Evolutionary conservation across 2,797 vertebrate species (phyloP).

Genomic region (Halcyon leucocephala): DNA sequence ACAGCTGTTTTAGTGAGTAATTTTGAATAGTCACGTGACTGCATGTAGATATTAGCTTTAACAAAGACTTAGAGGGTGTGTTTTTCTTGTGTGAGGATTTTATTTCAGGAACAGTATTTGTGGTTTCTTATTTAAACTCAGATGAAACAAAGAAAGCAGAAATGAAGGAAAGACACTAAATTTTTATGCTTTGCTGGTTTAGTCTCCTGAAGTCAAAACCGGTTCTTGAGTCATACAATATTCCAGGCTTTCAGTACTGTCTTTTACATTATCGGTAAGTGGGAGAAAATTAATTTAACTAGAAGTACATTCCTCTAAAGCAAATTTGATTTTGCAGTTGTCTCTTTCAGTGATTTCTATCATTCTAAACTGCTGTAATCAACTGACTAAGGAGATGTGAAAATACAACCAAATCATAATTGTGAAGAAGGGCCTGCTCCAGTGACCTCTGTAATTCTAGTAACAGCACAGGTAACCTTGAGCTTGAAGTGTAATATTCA

Average conservation of each 20-base stretch:
- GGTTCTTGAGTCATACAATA: background rate
- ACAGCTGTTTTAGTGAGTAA: slow-evolving; percentile 37
- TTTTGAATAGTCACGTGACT: slow-evolving; percentile 34
- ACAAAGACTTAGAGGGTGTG: background rate
- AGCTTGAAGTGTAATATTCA: background rate
- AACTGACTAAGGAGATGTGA: background rate
- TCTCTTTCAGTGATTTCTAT: background rate
- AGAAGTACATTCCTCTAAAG: background rate
- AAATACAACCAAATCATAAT: background rate
- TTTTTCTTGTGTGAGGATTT: background rate
- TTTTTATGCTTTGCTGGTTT: slow-evolving; percentile 26
- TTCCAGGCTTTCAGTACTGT: background rate
- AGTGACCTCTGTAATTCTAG: background rate
- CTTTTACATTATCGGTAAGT: background rate
- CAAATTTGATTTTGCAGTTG: slow-evolving; percentile 9
- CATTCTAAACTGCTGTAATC: background rate
- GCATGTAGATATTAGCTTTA: slow-evolving; percentile 4
- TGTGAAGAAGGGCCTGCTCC: background rate
- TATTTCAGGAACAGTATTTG: slow-evolving; percentile 41
- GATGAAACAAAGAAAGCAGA: slow-evolving; percentile 16
- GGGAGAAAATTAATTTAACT: background rate
- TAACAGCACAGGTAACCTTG: background rate
- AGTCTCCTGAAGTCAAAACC: slow-evolving; percentile 13
- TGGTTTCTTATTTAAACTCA: slow-evolving; percentile 40
- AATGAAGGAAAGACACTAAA: background rate